Conservation (phyloP, 2,888 invertebrate species). For the Drosophila rellima region DNA sequence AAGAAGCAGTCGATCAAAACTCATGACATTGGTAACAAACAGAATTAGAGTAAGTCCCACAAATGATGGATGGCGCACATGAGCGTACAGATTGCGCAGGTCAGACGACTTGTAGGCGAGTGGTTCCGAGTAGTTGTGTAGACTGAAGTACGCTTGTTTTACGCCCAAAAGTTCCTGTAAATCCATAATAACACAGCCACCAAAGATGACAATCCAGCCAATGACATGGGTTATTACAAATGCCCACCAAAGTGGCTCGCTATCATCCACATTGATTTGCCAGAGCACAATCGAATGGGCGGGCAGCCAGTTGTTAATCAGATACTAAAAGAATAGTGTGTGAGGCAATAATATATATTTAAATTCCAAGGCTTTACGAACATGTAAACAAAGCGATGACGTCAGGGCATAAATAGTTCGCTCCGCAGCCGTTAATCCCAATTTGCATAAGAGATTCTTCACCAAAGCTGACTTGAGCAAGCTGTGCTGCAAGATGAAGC, state of each 20-base stretch:
- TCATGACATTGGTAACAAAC: conserved; percentile 88
- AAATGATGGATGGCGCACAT: conserved; percentile 89
- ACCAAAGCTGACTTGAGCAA: conserved; percentile 86
- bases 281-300: conserved; percentile 87
- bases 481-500: conserved; percentile 88
- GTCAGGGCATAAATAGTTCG: conserved; percentile 86
- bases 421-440: conserved; percentile 85
- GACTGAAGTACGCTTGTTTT: conserved; percentile 88
- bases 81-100: conserved; percentile 86
- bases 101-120: conserved; percentile 87
- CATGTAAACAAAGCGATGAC: conserved; percentile 86
- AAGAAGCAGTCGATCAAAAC: conserved; percentile 87
- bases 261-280: conserved; percentile 87
- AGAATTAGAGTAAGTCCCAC: conserved; percentile 87
- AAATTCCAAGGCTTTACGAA: conserved; percentile 64
- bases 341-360: not conserved
- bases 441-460: conserved; percentile 85
- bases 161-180: conserved; percentile 88
- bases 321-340: conserved; percentile 82
- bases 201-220: conserved; percentile 88
- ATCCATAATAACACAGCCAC: conserved; percentile 88
- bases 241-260: conserved; percentile 86
- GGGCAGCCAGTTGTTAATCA: conserved; percentile 87
- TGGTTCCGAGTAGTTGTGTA: conserved; percentile 87
- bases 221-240: conserved; percentile 86